These are phyloP conservation scores for Champsocephalus esox DNA, from an alignment of 2,797 vertebrate genomes.

Conservation along the genomic window DNA sequence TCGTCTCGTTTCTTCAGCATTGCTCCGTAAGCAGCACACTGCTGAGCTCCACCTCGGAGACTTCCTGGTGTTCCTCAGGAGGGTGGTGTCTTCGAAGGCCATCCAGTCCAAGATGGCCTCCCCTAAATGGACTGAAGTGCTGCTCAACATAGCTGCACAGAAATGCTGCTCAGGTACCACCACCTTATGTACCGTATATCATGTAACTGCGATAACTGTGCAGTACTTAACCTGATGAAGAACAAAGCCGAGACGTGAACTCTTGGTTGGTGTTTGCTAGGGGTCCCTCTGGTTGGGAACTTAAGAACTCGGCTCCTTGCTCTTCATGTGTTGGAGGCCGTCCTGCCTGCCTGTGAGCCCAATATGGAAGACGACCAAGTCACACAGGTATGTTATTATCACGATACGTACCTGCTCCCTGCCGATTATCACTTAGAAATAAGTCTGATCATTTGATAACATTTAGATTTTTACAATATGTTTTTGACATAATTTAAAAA, in stretches of 20 bases:
- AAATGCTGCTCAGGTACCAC: conserved; percentile 94
- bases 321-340: conserved; percentile 95
- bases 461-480: no score
- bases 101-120: conserved; percentile 99
- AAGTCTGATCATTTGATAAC: no score
- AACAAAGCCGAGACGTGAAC: not conserved
- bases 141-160: conserved; percentile 97
- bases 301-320: conserved; percentile 95
- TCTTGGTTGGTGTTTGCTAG: conserved; percentile 67
- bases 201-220: not conserved
- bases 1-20: conserved; percentile 75
- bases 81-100: conserved; percentile 98
- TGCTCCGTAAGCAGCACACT: conserved; percentile 92
- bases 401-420: no score
- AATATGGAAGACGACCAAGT: conserved; percentile 96
- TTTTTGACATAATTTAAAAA: no score
- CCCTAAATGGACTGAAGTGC: conserved; percentile 98
- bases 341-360: conserved; percentile 94
- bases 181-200: conserved; percentile 6
- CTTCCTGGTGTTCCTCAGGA: conserved; percentile 95
- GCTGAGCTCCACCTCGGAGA: conserved; percentile 96
- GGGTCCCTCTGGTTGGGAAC: conserved; percentile 95
- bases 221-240: fast-evolving
- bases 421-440: no score
- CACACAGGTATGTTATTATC: conserved; percentile 86